Evolutionary conservation across 1,140 invertebrate genomes (phyloP).

Genomic region (fruit fly (Drosophila melanogaster)): Release_6_plus_ISO1_MT NT_037436.4:14980501-14981000

Average conservation of each 20-base stretch:
- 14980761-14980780: slow-evolving; percentile 48
- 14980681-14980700: neutral
- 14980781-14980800: slow-evolving; percentile 53
- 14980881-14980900: slow-evolving; percentile 23
- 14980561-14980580: neutral
- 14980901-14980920: slow-evolving; percentile 25
- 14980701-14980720: neutral
- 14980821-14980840: slow-evolving; percentile 12
- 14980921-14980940: neutral
- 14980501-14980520: slow-evolving; percentile 26
- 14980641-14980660: neutral
- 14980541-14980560: neutral
- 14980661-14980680: slow-evolving; percentile 48
- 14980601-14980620: neutral
- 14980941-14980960: neutral
- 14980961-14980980: slow-evolving; percentile 33
- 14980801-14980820: slow-evolving; percentile 45
- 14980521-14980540: slow-evolving; percentile 26
- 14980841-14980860: neutral
- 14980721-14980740: slow-evolving; percentile 2
- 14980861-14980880: slow-evolving; percentile 14
- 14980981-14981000: neutral
- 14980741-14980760: neutral
- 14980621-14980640: neutral
- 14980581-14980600: neutral